These are phyloP conservation scores for Lithophane ornitopus DNA, from an alignment of 2,888 invertebrate genomes.

Conservation along the genomic window DNA sequence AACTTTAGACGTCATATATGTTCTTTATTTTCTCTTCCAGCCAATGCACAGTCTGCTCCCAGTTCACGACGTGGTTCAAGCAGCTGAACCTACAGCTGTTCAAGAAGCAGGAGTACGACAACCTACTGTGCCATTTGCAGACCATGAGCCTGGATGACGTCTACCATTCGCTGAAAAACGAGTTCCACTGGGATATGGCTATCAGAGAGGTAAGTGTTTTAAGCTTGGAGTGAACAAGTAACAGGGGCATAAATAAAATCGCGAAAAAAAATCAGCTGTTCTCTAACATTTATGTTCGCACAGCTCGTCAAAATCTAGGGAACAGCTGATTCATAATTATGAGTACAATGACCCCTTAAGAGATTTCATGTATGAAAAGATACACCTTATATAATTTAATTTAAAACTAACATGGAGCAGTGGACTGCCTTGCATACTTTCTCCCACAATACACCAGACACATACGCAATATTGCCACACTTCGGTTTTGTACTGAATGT, in stretches of 20 bases:
- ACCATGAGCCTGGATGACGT: slow-evolving; percentile 82
- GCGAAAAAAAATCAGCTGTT: too few species aligned
- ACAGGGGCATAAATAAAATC: too few species aligned
- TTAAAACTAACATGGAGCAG: not conserved
- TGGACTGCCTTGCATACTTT: not conserved
- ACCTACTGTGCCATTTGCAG: slow-evolving; percentile 86
- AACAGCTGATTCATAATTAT: too few species aligned
- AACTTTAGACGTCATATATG: not conserved
- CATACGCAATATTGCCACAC: not conserved
- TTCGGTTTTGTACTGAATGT: not conserved
- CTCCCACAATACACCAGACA: not conserved
- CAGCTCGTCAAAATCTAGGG: too few species aligned
- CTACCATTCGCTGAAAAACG: slow-evolving; percentile 81
- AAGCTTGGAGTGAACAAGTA: too few species aligned
- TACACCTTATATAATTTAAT: too few species aligned
- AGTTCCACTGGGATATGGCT: slow-evolving; percentile 91
- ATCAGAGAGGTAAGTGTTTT: slow-evolving; percentile 83
- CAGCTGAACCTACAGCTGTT: slow-evolving; percentile 90
- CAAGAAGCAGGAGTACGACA: slow-evolving; percentile 89
- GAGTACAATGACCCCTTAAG: too few species aligned
- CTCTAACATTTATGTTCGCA: too few species aligned
- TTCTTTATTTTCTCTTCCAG: slow-evolving; percentile 69
- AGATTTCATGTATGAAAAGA: too few species aligned
- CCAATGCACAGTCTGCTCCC: slow-evolving; percentile 86
- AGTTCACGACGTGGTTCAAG: slow-evolving; percentile 88